phyloP scores from a whole-genome alignment of 2,888 invertebrate genomes.

The Andrena hattorfiana region DNA sequence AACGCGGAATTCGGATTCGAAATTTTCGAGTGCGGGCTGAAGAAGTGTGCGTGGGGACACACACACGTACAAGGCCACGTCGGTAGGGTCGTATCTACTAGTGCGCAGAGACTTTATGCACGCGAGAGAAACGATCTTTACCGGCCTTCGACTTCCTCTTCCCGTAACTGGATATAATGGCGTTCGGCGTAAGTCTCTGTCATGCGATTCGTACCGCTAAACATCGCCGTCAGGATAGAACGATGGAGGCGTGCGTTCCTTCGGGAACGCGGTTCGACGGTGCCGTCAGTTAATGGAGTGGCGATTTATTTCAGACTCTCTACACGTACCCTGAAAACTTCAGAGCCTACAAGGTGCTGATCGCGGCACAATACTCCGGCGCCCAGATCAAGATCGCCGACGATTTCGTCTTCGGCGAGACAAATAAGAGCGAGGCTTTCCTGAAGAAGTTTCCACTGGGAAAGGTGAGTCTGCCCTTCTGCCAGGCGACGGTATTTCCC shows the following conservation, averaged over 20 bases:
- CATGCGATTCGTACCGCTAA: constrained; percentile 79
- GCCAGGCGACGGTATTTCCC: not conserved
- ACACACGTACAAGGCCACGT: not conserved
- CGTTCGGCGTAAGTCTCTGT: constrained; percentile 86
- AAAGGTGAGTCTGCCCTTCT: constrained; percentile 90
- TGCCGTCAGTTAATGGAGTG: constrained; percentile 33
- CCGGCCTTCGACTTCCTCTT: constrained; percentile 84
- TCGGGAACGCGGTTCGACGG: constrained; percentile 26
- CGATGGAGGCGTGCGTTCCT: constrained; percentile 11
- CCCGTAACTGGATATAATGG: constrained; percentile 85
- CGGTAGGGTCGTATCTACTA: constrained; percentile 37
- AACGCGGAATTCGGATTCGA: not conserved
- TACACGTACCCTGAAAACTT: constrained; percentile 99
- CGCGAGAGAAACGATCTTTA: constrained; percentile 72
- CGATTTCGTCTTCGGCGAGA: constrained; percentile 96
- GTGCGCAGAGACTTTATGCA: constrained; percentile 39
- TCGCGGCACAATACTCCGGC: constrained; percentile 98
- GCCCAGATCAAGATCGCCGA: constrained; percentile 93
- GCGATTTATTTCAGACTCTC: constrained; percentile 91
- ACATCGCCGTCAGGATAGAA: constrained; percentile 75
- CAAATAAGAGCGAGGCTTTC: constrained; percentile 94
- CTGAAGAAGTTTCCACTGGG: constrained; percentile 98
- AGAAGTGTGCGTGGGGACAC: not conserved
- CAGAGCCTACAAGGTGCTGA: constrained; percentile 98
- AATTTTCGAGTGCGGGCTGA: not conserved